Evolutionary conservation across 2,113 vertebrate species (phyloP).

Genomic region (Aspiorhynchus laticeps): DNA sequence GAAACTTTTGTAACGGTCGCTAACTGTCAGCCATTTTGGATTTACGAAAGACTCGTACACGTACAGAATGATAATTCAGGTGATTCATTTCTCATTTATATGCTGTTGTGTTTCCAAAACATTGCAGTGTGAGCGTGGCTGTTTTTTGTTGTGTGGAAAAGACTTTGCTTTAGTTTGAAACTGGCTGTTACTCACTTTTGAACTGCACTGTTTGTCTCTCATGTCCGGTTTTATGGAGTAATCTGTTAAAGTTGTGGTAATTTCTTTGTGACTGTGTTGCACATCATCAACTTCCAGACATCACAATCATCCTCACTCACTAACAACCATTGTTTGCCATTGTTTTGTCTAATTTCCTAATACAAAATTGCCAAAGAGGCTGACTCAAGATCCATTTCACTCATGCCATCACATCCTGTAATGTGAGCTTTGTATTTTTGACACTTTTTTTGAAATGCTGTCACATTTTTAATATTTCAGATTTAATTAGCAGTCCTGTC

Average conservation of each 20-base stretch:
- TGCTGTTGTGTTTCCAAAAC: background rate
- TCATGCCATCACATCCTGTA: slow-evolving; percentile 29
- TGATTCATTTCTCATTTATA: background rate
- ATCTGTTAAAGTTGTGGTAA: slow-evolving; percentile 30
- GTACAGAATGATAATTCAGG: background rate
- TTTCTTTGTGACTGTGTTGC: slow-evolving; percentile 44
- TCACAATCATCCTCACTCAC: slow-evolving; percentile 24
- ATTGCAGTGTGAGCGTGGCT: background rate
- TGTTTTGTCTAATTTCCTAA: slow-evolving; percentile 32
- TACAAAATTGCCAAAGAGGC: slow-evolving; percentile 19
- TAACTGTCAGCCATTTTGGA: background rate
- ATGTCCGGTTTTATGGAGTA: slow-evolving; percentile 9
- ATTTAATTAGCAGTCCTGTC: slow-evolving; percentile 16
- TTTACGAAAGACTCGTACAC: background rate
- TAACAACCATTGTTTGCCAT: slow-evolving; percentile 33
- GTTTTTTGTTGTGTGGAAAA: background rate
- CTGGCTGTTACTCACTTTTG: slow-evolving; percentile 22
- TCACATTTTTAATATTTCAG: slow-evolving; percentile 11
- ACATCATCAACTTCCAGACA: slow-evolving; percentile 23
- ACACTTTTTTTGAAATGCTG: slow-evolving; percentile 33
- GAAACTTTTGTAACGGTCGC: background rate
- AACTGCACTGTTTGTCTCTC: slow-evolving; percentile 29
- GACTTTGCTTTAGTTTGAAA: background rate
- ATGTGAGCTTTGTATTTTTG: slow-evolving; percentile 37
- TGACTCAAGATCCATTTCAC: background rate